phyloP scores from a whole-genome alignment of 1,140 invertebrate species.

The Drosophila yakuba region DNA sequence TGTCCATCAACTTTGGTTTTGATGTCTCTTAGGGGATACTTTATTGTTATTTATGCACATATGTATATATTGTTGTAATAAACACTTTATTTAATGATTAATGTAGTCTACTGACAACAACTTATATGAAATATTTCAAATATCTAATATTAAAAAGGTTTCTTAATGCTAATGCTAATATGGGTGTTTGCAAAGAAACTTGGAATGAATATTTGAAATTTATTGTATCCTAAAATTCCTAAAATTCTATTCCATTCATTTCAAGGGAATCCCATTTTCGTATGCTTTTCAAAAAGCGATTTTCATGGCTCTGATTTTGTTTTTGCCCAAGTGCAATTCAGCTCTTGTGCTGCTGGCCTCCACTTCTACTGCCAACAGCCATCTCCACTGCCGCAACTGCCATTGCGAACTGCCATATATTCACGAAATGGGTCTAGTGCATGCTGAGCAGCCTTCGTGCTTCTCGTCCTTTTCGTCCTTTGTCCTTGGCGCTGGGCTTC shows the following conservation, averaged over 20 bases:
- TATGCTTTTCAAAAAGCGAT: slow-evolving; percentile 8
- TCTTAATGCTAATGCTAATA: too few relatives aligned
- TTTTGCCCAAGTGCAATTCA: slow-evolving; percentile 42
- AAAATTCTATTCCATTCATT: not conserved
- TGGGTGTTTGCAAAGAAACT: too few relatives aligned
- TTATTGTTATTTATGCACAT: not conserved
- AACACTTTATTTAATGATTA: too few relatives aligned
- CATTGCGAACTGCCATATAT: slow-evolving; percentile 12
- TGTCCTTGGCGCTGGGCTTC: slow-evolving; percentile 33
- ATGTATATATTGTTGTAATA: too few relatives aligned
- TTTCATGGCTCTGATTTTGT: slow-evolving; percentile 17
- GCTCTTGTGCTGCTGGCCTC: slow-evolving; percentile 12
- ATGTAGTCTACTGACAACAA: too few relatives aligned
- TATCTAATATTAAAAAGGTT: too few relatives aligned
- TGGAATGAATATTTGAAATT: not conserved
- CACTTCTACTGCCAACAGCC: too few relatives aligned
- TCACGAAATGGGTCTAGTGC: slow-evolving; percentile 71
- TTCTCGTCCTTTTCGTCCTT: slow-evolving; percentile 46
- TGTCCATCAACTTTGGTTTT: not conserved
- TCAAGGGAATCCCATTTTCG: slow-evolving; percentile 25
- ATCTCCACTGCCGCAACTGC: slow-evolving; percentile 5
- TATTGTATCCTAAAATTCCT: not conserved
- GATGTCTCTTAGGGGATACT: not conserved
- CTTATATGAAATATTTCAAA: too few relatives aligned
- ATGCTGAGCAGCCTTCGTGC: slow-evolving; percentile 59